Conservation (phyloP, 2,888 invertebrate genomes). For the Pyralis farinalis region DNA sequence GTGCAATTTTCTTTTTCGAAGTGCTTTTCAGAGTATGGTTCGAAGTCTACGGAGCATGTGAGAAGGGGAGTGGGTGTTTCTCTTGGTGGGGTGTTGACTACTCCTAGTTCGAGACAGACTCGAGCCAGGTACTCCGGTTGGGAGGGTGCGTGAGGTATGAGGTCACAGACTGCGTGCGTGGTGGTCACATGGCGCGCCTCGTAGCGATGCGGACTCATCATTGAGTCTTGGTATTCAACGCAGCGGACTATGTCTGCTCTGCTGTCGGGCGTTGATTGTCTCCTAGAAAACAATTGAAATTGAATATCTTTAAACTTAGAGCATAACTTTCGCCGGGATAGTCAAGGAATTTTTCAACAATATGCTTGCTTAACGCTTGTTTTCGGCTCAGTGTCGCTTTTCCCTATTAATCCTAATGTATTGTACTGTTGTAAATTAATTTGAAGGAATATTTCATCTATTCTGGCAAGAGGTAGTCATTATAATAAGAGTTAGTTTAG, state of each 20-base stretch:
- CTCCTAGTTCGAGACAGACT: conserved; percentile 80
- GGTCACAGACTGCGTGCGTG: conserved; percentile 60
- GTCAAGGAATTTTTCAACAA: too few relatives aligned
- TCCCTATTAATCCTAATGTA: too few relatives aligned
- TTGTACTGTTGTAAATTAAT: too few relatives aligned
- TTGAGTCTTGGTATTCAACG: conserved; percentile 61
- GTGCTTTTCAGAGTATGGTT: conserved; percentile 49
- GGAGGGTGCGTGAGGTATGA: conserved; percentile 46
- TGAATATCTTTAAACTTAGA: too few relatives aligned
- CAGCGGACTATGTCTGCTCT: conserved; percentile 73
- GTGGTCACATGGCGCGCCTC: conserved; percentile 32
- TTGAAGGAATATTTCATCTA: too few relatives aligned
- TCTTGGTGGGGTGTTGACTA: conserved; percentile 39
- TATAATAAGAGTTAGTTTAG: too few relatives aligned
- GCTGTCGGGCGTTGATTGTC: conserved; percentile 58
- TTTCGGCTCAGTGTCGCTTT: too few relatives aligned
- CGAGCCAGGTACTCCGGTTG: conserved; percentile 60
- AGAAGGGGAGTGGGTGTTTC: conserved; percentile 42
- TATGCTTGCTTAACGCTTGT: too few relatives aligned
- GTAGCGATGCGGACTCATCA: conserved; percentile 44
- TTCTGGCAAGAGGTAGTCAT: too few relatives aligned
- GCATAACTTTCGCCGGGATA: too few relatives aligned
- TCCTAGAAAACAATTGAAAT: conserved; percentile 34
- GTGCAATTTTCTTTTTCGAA: conserved; percentile 61
- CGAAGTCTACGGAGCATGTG: conserved; percentile 57